Evolutionary conservation across 2,113 vertebrate genomes (phyloP), one percentile per base, ranked within the genome.

Genomic region (Hippocampus abdominalis): DNA sequence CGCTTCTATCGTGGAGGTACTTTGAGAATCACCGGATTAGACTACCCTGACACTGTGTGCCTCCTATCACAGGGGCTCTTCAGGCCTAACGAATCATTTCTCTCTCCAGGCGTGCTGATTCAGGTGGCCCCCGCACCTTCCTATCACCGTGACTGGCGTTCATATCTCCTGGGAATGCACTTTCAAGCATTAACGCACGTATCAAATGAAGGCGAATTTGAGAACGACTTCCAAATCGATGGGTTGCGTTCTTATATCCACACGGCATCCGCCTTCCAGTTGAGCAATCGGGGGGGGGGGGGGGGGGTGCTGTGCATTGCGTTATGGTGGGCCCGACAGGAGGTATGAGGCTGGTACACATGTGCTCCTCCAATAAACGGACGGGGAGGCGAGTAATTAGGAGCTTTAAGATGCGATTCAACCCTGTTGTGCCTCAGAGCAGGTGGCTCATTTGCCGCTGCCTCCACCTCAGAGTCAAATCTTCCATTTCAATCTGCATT

Each of bases 61-160:
- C 83, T 84, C 80, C 81, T 77, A 79, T 75, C 72, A 82, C 79
- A 74, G 70, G 69, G 5, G 76, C 72, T 87, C 86, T 87, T 66
- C 27, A 51, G 75, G 72, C 83, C 75, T 59, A 42, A 65, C 72
- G 83, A 84, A 88, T 85, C 84, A 77, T 59, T 65, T 13, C 25
- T 51, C 76, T 66, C 85, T 60, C 77, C 46, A 49, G 80, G 82
- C 78, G 69, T 68, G 79, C 68, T 66, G 75, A 64, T 64, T 83
- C 81, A 86, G 73, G 64, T 74, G 39, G 72, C 81, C 86, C 83
- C 82, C 0, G 44, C 82, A 76, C 83, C 80, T 69, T 49, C 36
- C 51, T 72, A 66, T 71, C 78, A 81, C 86, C 25, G 66, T 49
- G 66, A 84, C 79, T 80, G 69, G 21, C 63, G 12, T 15, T 63